These are phyloP conservation scores for Alexandromys fortis DNA, from an alignment of 2,113 vertebrate species.

Conservation along the genomic window DNA sequence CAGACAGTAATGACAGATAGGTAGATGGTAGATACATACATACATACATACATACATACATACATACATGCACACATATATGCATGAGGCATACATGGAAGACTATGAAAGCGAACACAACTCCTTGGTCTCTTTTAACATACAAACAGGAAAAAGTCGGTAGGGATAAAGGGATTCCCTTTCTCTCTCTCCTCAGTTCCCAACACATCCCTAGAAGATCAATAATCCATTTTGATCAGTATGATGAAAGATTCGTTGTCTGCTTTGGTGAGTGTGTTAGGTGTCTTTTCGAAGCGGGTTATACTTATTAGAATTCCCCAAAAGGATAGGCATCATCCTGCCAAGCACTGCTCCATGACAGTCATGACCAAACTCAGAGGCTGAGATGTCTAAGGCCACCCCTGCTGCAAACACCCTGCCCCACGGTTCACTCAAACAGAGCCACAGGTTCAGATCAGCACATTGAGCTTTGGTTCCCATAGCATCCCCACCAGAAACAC, in stretches of 20 bases:
- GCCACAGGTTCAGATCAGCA: not conserved
- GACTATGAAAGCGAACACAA: not conserved
- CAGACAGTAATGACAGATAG: not conserved
- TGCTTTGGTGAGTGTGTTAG: not conserved
- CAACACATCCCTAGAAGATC: not conserved
- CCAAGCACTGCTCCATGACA: too few relatives aligned
- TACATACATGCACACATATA: not conserved
- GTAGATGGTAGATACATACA: not conserved
- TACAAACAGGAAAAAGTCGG: not conserved
- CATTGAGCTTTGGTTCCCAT: not conserved
- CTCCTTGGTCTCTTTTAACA: not conserved
- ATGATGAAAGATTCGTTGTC: not conserved
- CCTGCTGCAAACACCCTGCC: not conserved
- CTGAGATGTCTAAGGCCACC: not conserved
- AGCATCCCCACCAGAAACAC: not conserved
- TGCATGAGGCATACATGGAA: not conserved
- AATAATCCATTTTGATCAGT: not conserved
- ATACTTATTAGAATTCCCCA: not conserved
- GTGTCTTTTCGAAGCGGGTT: not conserved
- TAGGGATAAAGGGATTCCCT: not conserved
- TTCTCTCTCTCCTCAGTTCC: not conserved
- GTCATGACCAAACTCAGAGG: fast-evolving
- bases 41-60: not conserved
- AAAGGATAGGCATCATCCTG: not conserved
- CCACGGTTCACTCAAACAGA: fast-evolving